phyloP scores from a whole-genome alignment of 2,888 invertebrate genomes.

The Poecilobothrus nobilitatus region DNA sequence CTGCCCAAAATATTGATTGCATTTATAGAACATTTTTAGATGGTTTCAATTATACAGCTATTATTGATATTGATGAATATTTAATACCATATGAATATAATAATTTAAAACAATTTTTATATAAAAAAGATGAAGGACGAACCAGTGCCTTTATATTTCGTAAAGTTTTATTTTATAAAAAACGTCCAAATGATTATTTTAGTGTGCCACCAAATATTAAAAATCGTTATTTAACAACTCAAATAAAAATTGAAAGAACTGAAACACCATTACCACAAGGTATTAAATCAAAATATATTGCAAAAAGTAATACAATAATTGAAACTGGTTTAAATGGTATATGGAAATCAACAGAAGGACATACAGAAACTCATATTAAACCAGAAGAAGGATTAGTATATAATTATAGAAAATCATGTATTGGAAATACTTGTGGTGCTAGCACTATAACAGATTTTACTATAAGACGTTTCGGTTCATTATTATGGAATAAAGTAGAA shows the following conservation, averaged over 20 bases:
- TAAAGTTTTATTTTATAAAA: slow-evolving; percentile 46
- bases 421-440: slow-evolving; percentile 29
- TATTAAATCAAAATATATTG: slow-evolving; percentile 78
- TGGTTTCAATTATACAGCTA: slow-evolving; percentile 65
- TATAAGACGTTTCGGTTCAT: slow-evolving; percentile 37
- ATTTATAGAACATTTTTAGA: slow-evolving; percentile 71
- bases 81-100: slow-evolving; percentile 70
- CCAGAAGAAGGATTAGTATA: slow-evolving; percentile 37
- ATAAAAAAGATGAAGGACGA: slow-evolving; percentile 34
- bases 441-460: slow-evolving; percentile 34
- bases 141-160: slow-evolving; percentile 44
- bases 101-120: slow-evolving; percentile 49
- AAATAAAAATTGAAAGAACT: slow-evolving; percentile 39
- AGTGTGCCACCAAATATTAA: slow-evolving; percentile 31
- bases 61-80: slow-evolving; percentile 81
- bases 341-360: slow-evolving; percentile 32
- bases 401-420: slow-evolving; percentile 40
- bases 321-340: slow-evolving; percentile 88
- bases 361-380: slow-evolving; percentile 33
- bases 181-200: slow-evolving; percentile 42
- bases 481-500: slow-evolving; percentile 39
- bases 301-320: slow-evolving; percentile 69
- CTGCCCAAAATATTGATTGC: slow-evolving; percentile 87
- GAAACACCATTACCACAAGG: slow-evolving; percentile 50
- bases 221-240: slow-evolving; percentile 40